Conservation (phyloP, 2,797 vertebrate genomes). For the Ptychobarbus kaznakovi region DNA sequence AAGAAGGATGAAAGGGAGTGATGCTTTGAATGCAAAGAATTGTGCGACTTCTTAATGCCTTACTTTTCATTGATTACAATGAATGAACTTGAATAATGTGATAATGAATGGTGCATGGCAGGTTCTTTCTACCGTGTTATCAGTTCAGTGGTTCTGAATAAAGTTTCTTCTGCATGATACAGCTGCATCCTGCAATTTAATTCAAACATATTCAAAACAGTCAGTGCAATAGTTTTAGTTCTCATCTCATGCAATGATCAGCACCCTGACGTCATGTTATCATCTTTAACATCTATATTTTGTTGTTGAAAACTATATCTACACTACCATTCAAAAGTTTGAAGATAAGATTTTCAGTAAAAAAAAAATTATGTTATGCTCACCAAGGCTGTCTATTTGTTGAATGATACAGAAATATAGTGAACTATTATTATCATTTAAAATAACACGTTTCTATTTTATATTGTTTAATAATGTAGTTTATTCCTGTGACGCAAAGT, state of each 20-base stretch:
- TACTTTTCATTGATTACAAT: conserved; percentile 67
- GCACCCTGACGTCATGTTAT: background rate
- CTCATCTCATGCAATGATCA: background rate
- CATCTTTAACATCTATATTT: background rate
- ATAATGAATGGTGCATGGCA: conserved; percentile 54
- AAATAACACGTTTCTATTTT: background rate
- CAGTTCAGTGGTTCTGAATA: conserved; percentile 54
- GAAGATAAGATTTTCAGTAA: background rate
- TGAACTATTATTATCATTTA: background rate
- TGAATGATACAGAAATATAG: background rate
- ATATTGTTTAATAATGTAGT: background rate
- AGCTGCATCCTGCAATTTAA: conserved; percentile 7
- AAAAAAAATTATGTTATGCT: background rate
- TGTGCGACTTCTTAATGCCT: conserved; percentile 45
- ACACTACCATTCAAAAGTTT: background rate
- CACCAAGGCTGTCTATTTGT: background rate
- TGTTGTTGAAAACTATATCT: background rate
- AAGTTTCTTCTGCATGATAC: conserved; percentile 45
- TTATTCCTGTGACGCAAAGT: background rate
- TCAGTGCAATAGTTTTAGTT: background rate
- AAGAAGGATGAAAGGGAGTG: conserved; percentile 40
- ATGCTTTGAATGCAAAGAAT: conserved; percentile 55
- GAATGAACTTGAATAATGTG: conserved; percentile 51
- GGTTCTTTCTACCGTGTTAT: conserved; percentile 59
- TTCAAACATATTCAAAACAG: background rate